Percentiles rank a stretch among this genome's conserved stretches.
Evolutionary conservation across 2,113 vertebrate species (phyloP).

Genomic region (Pao palembangensis): DNA sequence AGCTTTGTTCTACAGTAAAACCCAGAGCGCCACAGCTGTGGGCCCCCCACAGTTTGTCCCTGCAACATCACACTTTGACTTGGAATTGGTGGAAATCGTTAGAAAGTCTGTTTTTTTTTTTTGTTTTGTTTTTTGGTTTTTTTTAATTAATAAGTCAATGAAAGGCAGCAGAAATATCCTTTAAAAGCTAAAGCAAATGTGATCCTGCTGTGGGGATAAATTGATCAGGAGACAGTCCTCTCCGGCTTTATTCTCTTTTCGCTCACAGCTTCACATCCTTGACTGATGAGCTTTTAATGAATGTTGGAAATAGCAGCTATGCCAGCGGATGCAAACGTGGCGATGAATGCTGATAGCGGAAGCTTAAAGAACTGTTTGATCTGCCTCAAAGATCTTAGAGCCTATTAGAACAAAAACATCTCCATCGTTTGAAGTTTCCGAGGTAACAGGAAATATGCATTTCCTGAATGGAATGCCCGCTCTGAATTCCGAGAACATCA

Average conservation of each 20-base stretch:
- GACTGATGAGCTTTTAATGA: slow-evolving; percentile 49
- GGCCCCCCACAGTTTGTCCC: slow-evolving; percentile 33
- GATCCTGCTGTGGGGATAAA: slow-evolving; percentile 19
- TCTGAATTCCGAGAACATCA: too few relatives aligned
- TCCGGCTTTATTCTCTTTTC: slow-evolving; percentile 23
- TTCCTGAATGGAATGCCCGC: too few relatives aligned
- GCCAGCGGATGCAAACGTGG: slow-evolving; percentile 10
- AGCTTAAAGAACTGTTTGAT: not conserved
- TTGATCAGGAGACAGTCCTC: slow-evolving; percentile 26
- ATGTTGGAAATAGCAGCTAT: slow-evolving; percentile 16
- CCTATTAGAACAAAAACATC: too few relatives aligned
- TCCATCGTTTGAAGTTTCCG: too few relatives aligned
- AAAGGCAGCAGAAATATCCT: not conserved
- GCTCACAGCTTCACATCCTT: slow-evolving; percentile 10
- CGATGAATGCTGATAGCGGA: slow-evolving; percentile 11
- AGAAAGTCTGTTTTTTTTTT: not conserved
- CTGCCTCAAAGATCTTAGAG: not conserved
- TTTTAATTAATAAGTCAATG: too few relatives aligned
- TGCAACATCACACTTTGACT: slow-evolving; percentile 5
- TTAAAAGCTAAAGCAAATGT: slow-evolving; percentile 14
- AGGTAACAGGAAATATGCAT: too few relatives aligned
- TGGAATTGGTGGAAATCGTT: not conserved
- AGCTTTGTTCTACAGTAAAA: slow-evolving; percentile 27
- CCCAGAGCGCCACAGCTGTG: slow-evolving; percentile 27
- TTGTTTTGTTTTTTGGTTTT: too few relatives aligned